These are phyloP conservation scores for Papilio machaon DNA, from an alignment of 1,140 invertebrate species.

Conservation along the genomic window DNA sequence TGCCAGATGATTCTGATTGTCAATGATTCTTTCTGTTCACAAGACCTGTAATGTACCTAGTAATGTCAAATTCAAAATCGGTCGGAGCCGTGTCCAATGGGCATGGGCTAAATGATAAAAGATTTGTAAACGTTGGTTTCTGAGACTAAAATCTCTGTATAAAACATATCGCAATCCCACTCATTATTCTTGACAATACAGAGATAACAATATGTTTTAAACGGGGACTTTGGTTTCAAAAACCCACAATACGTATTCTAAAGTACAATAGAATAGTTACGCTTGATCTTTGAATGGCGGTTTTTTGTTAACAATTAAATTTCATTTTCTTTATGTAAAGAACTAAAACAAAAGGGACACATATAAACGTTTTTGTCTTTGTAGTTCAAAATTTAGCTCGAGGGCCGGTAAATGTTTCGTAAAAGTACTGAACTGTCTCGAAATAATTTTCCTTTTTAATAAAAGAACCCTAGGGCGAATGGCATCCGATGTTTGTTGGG, in stretches of 20 bases:
- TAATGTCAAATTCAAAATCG: too few species aligned
- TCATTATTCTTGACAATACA: too few species aligned
- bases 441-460: constrained; percentile 39
- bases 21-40: too few species aligned
- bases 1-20: too few species aligned
- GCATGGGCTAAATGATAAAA: too few species aligned
- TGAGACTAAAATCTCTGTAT: too few species aligned
- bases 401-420: constrained; percentile 14
- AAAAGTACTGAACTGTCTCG: constrained; percentile 29
- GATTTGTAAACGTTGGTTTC: too few species aligned
- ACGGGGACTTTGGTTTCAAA: neutral
- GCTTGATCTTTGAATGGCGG: neutral
- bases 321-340: neutral
- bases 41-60: too few species aligned
- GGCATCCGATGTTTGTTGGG: constrained; percentile 22
- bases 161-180: too few species aligned
- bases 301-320: neutral
- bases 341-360: neutral
- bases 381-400: constrained; percentile 29
- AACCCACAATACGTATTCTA: neutral
- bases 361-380: constrained; percentile 29
- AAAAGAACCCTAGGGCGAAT: constrained; percentile 11
- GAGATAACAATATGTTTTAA: too few species aligned
- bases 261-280: neutral
- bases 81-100: too few species aligned